Conservation (phyloP, 2,113 vertebrate species). For the Bos javanicus region DNA sequence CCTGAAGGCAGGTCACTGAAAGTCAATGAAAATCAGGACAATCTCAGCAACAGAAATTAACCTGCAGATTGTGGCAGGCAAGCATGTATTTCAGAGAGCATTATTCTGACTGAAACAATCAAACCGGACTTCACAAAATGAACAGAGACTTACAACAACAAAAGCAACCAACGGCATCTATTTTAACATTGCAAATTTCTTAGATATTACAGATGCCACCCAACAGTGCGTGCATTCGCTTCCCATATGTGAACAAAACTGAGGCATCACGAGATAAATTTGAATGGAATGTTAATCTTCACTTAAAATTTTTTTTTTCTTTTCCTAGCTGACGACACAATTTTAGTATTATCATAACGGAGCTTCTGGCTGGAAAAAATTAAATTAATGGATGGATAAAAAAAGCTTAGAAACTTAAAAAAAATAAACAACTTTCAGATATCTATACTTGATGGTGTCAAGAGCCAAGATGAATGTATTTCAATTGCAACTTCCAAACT, state of each 20-base stretch:
- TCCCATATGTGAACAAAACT: constrained; percentile 53
- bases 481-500: constrained; percentile 84
- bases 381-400: constrained; percentile 67
- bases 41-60: constrained; percentile 16
- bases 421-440: constrained; percentile 77
- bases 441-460: constrained; percentile 77
- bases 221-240: constrained; percentile 48
- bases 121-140: constrained; percentile 38
- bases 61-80: background rate
- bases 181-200: constrained; percentile 50
- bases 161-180: constrained; percentile 43
- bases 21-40: constrained; percentile 31
- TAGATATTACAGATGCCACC: constrained; percentile 65
- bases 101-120: background rate
- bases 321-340: constrained; percentile 59
- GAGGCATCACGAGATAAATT: constrained; percentile 60
- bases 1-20: constrained; percentile 53
- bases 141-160: constrained; percentile 65
- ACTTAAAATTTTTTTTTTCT: constrained; percentile 40
- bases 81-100: background rate
- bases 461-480: constrained; percentile 80
- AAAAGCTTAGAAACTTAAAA: constrained; percentile 66
- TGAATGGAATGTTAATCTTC: constrained; percentile 66
- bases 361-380: constrained; percentile 66
- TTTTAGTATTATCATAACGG: constrained; percentile 67